A percentile compares a stretch with the other conserved stretches of the same genome.
These are phyloP conservation scores for Orchestia grillus DNA, from an alignment of 1,140 invertebrate genomes.

Conservation along the genomic window DNA sequence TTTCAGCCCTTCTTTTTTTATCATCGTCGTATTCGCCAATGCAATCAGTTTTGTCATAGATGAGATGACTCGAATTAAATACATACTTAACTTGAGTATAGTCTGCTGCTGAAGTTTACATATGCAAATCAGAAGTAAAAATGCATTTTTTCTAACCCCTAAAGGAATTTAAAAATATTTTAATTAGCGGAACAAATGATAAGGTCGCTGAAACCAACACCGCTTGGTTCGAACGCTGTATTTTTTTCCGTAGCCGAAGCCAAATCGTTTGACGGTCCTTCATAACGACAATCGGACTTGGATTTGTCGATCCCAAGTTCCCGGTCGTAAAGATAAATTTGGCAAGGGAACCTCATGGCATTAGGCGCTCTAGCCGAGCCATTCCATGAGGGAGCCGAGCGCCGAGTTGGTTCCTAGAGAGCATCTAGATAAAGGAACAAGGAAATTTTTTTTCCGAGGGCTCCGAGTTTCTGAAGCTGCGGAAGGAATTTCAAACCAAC, in stretches of 20 bases:
- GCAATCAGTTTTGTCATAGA: too few species aligned
- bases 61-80: too few species aligned
- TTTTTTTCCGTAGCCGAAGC: neutral
- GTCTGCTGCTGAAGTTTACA: too few species aligned
- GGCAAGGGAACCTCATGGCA: neutral
- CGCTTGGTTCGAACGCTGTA: neutral
- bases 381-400: neutral
- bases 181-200: too few species aligned
- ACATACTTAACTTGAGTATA: too few species aligned
- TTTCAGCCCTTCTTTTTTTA: too few species aligned
- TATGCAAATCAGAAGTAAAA: too few species aligned
- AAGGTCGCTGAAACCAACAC: neutral
- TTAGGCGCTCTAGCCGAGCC: neutral
- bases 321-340: neutral
- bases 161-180: neutral
- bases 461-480: neutral
- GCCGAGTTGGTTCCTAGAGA: neutral
- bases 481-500: neutral
- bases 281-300: neutral
- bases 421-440: constrained; percentile 7
- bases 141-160: too few species aligned
- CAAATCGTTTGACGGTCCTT: neutral
- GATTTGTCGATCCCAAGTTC: neutral
- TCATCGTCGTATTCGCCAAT: too few species aligned
- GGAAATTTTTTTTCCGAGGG: neutral